Evolutionary conservation across 2,113 vertebrate species (phyloP), one percentile per base, ranked within the genome.

Genomic region (Brachyistius frenatus): DNA sequence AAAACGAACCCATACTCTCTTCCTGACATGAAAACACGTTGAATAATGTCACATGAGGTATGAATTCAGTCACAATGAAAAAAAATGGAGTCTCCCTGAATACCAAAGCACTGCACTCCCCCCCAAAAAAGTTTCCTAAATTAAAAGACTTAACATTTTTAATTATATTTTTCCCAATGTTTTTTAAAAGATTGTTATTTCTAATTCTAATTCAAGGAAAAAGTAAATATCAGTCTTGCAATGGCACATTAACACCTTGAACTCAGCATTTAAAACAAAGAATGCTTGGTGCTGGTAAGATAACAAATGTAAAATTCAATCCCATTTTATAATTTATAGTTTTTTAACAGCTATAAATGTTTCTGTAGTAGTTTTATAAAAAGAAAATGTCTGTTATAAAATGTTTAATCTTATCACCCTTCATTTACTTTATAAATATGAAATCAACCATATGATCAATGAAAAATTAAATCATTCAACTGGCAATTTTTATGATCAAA

Each of bases 401-500:
- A 60, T 13, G 2, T 53, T 76, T 73, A 54, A 46, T 71, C 54
- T 47, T 10, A 32, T 44, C 54, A 58, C 52, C 39, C 50, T n/a
- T 14, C 9, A 16, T 52, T 71, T 14, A 44, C 58, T 67, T 53
- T 47, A 61, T 73, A 67, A 46, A 14, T 50, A 60, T 3, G 33
- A 69, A 33, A 83, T 73, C 4, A 81, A 53, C 33, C 16, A 73
- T 4, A 23, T 56, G 7, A 65, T 61, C 33, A 7, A 44, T 74
- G 52, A 41, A 53, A 75, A 75, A 70, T 23, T 0, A 78, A 76
- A 74, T 10, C 44, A 58, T 60, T 77, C 50, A 64, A 56, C 31
- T 46, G 37, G 50, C 50, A 56, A 63, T 60, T 64, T 47, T 4
- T 84, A 84, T 50, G 55, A 89, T 81, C 83, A 73, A 89, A 88